phyloP scores from a whole-genome alignment of 2,113 vertebrate genomes.

The Egretta garzetta region DNA sequence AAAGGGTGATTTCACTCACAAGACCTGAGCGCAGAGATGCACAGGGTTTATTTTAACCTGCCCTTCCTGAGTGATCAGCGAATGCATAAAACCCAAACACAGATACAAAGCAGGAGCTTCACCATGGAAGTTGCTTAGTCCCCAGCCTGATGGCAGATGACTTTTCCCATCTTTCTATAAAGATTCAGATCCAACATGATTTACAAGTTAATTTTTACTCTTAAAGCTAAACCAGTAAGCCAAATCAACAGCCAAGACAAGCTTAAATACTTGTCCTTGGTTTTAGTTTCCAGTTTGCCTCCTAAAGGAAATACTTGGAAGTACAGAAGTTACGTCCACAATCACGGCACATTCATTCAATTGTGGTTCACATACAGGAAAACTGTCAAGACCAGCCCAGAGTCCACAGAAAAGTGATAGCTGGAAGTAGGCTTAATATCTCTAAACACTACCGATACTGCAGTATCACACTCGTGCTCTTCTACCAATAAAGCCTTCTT shows the following conservation, averaged over 20 bases:
- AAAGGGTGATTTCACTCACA: background rate
- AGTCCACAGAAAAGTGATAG: background rate
- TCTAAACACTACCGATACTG: background rate
- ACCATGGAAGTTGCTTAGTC: background rate
- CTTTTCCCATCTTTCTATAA: background rate
- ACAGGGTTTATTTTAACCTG: background rate
- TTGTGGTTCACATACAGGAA: background rate
- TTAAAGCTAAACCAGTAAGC: background rate
- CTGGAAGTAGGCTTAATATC: background rate
- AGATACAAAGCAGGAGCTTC: background rate
- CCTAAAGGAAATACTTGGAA: background rate
- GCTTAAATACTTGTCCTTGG: background rate
- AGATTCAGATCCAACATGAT: background rate
- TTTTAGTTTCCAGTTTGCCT: background rate
- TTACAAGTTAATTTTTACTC: background rate
- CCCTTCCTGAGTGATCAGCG: background rate
- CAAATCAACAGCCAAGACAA: background rate
- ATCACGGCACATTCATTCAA: rapidly evolving
- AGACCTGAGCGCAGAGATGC: background rate
- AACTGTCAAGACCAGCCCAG: background rate
- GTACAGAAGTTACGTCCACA: background rate
- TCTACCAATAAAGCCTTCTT: background rate
- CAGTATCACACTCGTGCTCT: background rate
- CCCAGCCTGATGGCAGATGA: background rate
- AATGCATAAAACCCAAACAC: background rate